Evolutionary conservation across 2,797 vertebrate species (phyloP).

Genomic region (Xyrichtys novacula): DNA sequence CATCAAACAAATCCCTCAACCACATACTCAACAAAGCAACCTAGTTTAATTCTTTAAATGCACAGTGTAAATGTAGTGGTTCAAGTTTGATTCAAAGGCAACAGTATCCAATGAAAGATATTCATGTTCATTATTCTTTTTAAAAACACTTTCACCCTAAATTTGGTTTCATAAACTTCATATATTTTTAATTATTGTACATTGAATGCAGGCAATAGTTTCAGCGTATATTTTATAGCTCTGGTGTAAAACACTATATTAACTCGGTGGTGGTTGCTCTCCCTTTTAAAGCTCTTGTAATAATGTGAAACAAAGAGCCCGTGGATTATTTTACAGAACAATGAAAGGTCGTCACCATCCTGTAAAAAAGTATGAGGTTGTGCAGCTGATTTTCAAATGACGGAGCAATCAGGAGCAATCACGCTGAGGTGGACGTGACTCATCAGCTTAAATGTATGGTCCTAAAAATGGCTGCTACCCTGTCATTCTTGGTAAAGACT

Average conservation of each 20-base stretch:
- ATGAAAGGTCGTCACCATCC: constrained; percentile 59
- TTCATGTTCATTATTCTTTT: constrained; percentile 44
- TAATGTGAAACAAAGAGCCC: constrained; percentile 67
- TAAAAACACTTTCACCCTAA: constrained; percentile 37
- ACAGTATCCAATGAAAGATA: constrained; percentile 42
- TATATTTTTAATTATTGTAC: constrained; percentile 29
- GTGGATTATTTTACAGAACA: constrained; percentile 61
- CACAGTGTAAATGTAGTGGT: constrained; percentile 45
- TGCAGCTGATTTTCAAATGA: constrained; percentile 71
- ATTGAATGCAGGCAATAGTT: constrained; percentile 33
- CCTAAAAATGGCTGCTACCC: constrained; percentile 74
- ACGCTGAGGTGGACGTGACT: constrained; percentile 74
- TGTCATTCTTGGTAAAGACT: constrained; percentile 47
- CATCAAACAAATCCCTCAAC: constrained; percentile 77
- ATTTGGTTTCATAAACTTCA: constrained; percentile 21
- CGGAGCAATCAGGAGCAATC: constrained; percentile 66
- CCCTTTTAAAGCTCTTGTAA: constrained; percentile 59
- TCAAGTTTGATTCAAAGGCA: constrained; percentile 46
- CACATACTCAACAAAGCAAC: constrained; percentile 69
- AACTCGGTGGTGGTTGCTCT: constrained; percentile 52
- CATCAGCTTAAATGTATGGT: constrained; percentile 74
- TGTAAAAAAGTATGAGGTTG: constrained; percentile 53
- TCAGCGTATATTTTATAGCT: constrained; percentile 39
- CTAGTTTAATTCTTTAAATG: constrained; percentile 53
- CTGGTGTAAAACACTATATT: constrained; percentile 60